A percentile compares a stretch with the other conserved stretches of the same genome.
Evolutionary conservation across 2,797 vertebrate genomes (phyloP).

Genomic region (Otolemur crassicaudatus): DNA sequence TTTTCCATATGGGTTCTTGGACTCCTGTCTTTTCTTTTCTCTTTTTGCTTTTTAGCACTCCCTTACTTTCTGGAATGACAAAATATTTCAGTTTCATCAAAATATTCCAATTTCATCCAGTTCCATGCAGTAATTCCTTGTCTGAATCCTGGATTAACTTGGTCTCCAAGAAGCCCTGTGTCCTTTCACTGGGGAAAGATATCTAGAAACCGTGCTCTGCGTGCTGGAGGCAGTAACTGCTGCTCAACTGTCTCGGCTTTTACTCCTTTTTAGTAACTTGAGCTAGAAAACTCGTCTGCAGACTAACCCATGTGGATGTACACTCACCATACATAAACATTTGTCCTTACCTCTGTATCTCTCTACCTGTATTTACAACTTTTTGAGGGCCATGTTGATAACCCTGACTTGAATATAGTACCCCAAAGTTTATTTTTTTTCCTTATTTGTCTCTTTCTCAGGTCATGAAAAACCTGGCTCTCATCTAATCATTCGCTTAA

Average conservation of each 20-base stretch:
- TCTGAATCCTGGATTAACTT: not conserved
- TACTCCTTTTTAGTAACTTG: not conserved
- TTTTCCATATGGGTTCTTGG: not conserved
- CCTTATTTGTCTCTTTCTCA: not conserved
- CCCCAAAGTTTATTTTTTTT: not conserved
- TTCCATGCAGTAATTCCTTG: not conserved
- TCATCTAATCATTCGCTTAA: slow-evolving; percentile 5
- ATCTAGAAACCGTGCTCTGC: not conserved
- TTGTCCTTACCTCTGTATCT: not conserved
- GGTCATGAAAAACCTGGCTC: not conserved
- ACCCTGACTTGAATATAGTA: not conserved
- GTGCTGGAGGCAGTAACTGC: not conserved
- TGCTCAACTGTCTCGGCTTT: not conserved
- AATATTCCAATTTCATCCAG: not conserved
- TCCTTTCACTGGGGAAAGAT: not conserved
- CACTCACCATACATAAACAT: not conserved
- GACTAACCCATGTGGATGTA: not conserved
- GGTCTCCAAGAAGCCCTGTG: not conserved
- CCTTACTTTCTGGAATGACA: not conserved
- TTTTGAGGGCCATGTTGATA: not conserved
- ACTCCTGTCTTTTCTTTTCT: too few species aligned
- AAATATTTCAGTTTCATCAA: not conserved
- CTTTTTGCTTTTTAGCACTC: not conserved
- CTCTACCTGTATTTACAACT: not conserved
- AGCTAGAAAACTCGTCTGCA: not conserved